Evolutionary conservation across 2,888 invertebrate species (phyloP).

Genomic region (Rapana venosa): DNA sequence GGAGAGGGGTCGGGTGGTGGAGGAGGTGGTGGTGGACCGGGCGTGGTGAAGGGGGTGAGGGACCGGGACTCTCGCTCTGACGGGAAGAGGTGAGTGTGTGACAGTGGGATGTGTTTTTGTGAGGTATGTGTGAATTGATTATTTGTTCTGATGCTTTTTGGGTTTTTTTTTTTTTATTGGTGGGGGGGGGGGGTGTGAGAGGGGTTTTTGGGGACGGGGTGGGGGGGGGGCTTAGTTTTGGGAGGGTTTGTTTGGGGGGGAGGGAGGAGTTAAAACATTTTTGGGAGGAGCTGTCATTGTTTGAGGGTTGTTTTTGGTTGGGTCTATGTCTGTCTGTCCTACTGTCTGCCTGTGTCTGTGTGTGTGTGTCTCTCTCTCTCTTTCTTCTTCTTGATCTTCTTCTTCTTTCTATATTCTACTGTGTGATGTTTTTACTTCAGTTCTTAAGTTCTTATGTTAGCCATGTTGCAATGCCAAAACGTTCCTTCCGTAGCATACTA

Average conservation of each 20-base stretch:
- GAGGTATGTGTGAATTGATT: too few relatives aligned
- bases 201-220: too few relatives aligned
- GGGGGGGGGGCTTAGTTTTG: too few relatives aligned
- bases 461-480: background rate
- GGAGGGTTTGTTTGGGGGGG: too few relatives aligned
- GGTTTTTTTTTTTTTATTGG: too few relatives aligned
- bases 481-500: too few relatives aligned
- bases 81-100: slow-evolving; percentile 32
- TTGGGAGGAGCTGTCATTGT: too few relatives aligned
- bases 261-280: too few relatives aligned
- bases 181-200: too few relatives aligned
- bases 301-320: too few relatives aligned
- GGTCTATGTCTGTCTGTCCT: background rate
- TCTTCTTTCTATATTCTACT: background rate
- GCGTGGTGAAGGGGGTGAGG: background rate
- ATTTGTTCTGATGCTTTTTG: too few relatives aligned
- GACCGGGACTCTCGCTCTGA: slow-evolving; percentile 34
- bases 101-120: too few relatives aligned
- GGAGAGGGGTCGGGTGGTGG: background rate
- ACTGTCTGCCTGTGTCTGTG: background rate
- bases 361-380: background rate
- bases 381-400: background rate
- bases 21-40: background rate
- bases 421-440: background rate
- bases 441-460: background rate